These are phyloP conservation scores for Conus ventricosus DNA, from an alignment of 1,140 invertebrate species.

Conservation along the genomic window DNA sequence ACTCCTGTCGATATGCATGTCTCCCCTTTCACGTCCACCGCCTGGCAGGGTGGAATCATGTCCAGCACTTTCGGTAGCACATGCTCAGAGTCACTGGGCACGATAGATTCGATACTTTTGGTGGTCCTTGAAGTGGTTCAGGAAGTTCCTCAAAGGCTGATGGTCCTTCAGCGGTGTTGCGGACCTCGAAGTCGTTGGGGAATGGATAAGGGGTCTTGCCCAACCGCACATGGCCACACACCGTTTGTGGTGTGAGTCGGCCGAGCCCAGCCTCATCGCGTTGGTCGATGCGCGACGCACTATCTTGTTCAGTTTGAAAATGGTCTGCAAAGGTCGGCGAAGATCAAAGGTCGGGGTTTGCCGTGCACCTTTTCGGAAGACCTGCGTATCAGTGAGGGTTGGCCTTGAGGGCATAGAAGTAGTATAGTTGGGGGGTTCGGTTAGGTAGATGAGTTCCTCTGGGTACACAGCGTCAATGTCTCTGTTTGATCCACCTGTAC, in stretches of 20 bases:
- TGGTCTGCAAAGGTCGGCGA: constrained; percentile 51
- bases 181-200: constrained; percentile 50
- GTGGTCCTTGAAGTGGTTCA: constrained; percentile 44
- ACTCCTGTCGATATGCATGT: constrained; percentile 54
- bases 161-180: constrained; percentile 47
- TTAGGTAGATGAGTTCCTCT: constrained; percentile 53
- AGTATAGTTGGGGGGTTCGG: constrained; percentile 57
- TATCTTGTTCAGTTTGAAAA: constrained; percentile 51
- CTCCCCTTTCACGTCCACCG: constrained; percentile 48
- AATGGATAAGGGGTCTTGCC: constrained; percentile 54
- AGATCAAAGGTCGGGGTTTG: constrained; percentile 45
- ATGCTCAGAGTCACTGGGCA: constrained; percentile 53
- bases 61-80: constrained; percentile 47
- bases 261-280: constrained; percentile 39
- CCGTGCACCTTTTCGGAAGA: constrained; percentile 44
- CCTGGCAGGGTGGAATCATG: constrained; percentile 40
- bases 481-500: constrained; percentile 35
- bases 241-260: constrained; percentile 43
- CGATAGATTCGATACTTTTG: constrained; percentile 51
- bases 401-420: constrained; percentile 48
- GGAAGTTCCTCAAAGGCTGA: constrained; percentile 50
- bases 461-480: constrained; percentile 52
- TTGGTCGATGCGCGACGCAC: constrained; percentile 42
- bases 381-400: constrained; percentile 49
- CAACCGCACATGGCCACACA: constrained; percentile 54